These are phyloP conservation scores for Protaetia brevitarsis DNA, from an alignment of 1,140 invertebrate genomes.

Conservation along the genomic window DNA sequence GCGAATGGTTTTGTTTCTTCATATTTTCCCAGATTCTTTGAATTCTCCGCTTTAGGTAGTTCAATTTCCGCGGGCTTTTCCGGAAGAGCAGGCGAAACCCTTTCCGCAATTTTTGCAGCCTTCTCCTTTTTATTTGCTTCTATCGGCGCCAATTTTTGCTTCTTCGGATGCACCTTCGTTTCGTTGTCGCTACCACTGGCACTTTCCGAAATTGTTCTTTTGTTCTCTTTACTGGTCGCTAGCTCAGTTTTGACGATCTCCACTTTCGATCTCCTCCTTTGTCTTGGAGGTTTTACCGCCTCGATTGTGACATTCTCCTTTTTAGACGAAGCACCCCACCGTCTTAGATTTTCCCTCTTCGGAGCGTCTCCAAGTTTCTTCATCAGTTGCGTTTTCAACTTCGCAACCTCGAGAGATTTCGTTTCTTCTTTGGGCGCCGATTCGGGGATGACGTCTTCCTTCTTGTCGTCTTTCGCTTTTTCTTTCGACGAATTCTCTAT, in stretches of 20 bases:
- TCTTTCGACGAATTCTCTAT: slow-evolving; percentile 22
- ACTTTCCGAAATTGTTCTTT: background rate
- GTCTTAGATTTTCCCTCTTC: too few relatives aligned
- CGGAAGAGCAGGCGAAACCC: too few relatives aligned
- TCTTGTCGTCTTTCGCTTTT: slow-evolving; percentile 26
- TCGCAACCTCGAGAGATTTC: slow-evolving; percentile 25
- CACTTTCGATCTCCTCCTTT: too few relatives aligned
- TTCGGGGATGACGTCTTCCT: slow-evolving; percentile 22
- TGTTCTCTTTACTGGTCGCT: background rate
- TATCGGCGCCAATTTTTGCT: slow-evolving; percentile 16
- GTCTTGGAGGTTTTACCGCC: too few relatives aligned
- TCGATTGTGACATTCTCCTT: background rate
- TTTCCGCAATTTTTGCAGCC: too few relatives aligned
- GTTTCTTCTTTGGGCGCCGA: slow-evolving; percentile 21
- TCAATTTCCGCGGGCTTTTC: too few relatives aligned
- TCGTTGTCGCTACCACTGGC: background rate
- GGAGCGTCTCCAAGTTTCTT: slow-evolving; percentile 25
- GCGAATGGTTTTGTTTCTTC: background rate
- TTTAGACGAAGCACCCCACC: background rate
- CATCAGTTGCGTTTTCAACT: slow-evolving; percentile 32
- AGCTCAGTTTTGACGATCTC: background rate
- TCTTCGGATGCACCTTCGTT: background rate
- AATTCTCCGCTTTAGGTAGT: too few relatives aligned
- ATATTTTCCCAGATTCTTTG: too few relatives aligned
- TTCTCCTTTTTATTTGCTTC: too few relatives aligned